Conservation (phyloP, 2,888 invertebrate genomes). For the Zygogramma bicolorata region DNA sequence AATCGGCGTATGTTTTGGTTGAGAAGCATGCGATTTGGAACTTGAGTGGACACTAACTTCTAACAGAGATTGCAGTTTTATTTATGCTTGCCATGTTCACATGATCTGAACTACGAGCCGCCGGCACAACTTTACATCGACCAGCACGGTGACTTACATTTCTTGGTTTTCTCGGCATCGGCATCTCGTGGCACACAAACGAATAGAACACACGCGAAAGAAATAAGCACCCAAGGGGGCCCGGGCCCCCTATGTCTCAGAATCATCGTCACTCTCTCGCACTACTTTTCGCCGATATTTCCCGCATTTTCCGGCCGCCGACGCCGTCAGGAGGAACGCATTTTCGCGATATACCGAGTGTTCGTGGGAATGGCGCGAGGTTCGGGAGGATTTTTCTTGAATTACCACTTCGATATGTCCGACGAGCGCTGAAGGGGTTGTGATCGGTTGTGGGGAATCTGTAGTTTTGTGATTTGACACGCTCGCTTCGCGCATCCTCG, state of each 20-base stretch:
- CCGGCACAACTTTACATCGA: background rate
- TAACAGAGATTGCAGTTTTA: no score
- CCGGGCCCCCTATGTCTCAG: slow-evolving; percentile 58
- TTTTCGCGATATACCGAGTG: background rate
- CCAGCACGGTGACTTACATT: slow-evolving; percentile 57
- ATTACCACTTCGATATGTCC: slow-evolving; percentile 37
- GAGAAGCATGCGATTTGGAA: no score
- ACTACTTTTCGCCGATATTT: slow-evolving; percentile 22
- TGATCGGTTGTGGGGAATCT: slow-evolving; percentile 56
- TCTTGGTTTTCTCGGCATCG: slow-evolving; percentile 62
- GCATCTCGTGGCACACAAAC: slow-evolving; percentile 49
- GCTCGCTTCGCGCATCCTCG: slow-evolving; percentile 59
- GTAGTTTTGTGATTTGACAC: slow-evolving; percentile 61
- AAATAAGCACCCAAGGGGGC: slow-evolving; percentile 56
- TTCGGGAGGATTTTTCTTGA: slow-evolving; percentile 1
- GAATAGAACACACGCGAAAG: slow-evolving; percentile 54
- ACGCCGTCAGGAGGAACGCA: slow-evolving; percentile 23
- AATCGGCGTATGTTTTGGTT: no score
- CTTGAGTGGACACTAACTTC: no score
- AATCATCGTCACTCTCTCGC: slow-evolving; percentile 49
- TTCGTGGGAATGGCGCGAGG: background rate
- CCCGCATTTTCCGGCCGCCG: slow-evolving; percentile 13
- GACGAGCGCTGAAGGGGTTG: slow-evolving; percentile 46
- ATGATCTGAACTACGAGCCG: background rate
- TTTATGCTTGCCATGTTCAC: no score